Conservation (phyloP, 2,113 vertebrate genomes). For the Columbina picui region DNA sequence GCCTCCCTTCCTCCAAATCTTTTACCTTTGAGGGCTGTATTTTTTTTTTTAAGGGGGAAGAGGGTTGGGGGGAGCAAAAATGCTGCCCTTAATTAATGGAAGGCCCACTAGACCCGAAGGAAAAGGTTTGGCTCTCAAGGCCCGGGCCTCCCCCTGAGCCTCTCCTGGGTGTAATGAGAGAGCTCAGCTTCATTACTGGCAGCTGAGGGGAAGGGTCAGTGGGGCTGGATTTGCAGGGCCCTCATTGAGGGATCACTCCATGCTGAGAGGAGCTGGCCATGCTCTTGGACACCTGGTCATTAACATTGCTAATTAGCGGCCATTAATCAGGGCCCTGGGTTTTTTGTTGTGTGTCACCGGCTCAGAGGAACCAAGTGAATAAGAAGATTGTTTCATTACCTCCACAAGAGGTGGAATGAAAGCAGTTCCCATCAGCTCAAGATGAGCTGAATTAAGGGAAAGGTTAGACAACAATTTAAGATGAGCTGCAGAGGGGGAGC, state of each 20-base stretch:
- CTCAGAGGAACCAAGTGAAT: constrained; percentile 84
- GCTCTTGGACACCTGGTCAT: constrained; percentile 99
- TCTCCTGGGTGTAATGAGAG: constrained; percentile 87
- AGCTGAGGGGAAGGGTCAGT: constrained; percentile 90
- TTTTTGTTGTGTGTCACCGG: constrained; percentile 83
- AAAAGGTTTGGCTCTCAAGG: constrained; percentile 82
- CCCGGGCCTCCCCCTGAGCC: constrained; percentile 79
- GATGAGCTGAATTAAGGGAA: constrained; percentile 86
- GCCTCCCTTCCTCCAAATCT: constrained; percentile 36
- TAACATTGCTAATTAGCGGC: constrained; percentile 99
- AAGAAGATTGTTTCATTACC: constrained; percentile 91
- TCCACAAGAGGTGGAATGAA: constrained; percentile 88
- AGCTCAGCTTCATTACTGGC: constrained; percentile 84
- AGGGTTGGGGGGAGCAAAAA: constrained; percentile 45
- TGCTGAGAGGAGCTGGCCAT: constrained; percentile 94
- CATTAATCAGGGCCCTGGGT: constrained; percentile 96
- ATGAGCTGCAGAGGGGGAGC: constrained; percentile 68
- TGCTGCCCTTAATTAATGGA: constrained; percentile 84
- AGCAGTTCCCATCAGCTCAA: constrained; percentile 89
- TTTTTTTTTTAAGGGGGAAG: background rate
- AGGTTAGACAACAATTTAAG: constrained; percentile 85
- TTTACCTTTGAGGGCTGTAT: constrained; percentile 55
- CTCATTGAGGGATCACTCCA: constrained; percentile 88
- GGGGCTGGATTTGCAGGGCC: constrained; percentile 92
- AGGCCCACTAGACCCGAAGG: constrained; percentile 79